Evolutionary conservation across 2,797 vertebrate genomes (phyloP).

Genomic region (Helarctos malayanus): DNA sequence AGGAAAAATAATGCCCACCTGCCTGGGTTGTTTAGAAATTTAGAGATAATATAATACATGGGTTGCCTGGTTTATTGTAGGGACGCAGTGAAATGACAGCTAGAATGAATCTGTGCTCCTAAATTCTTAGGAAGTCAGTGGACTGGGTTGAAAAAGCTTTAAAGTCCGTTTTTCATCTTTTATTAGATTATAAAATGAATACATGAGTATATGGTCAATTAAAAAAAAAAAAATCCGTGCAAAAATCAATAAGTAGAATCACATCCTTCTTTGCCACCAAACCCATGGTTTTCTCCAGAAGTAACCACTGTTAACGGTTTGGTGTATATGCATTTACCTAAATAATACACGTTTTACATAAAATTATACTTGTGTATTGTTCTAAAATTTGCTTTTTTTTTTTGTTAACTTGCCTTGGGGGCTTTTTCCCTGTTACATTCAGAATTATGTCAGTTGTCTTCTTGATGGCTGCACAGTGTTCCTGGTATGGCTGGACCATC

Average conservation of each 20-base stretch:
- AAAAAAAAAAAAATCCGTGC: background rate
- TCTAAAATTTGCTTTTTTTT: background rate
- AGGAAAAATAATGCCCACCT: background rate
- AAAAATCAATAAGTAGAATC: constrained; percentile 1
- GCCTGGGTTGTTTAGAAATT: background rate
- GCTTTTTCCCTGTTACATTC: background rate
- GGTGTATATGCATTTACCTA: background rate
- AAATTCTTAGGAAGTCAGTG: background rate
- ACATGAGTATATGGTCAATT: background rate
- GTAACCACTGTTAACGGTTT: background rate
- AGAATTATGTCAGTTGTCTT: background rate
- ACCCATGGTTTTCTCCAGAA: background rate
- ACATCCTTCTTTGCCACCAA: background rate
- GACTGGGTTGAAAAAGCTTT: background rate
- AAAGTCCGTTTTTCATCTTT: constrained; percentile 1
- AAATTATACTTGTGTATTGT: background rate
- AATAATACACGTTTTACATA: background rate
- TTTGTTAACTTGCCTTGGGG: background rate
- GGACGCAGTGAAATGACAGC: background rate
- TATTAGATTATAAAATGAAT: background rate
- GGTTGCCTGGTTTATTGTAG: background rate
- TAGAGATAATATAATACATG: background rate
- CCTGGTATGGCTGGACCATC: background rate
- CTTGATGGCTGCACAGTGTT: background rate
- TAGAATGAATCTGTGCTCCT: background rate